Percentiles rank a stretch among this genome's conserved stretches.
Conservation (phyloP, 2,888 invertebrate genomes). For the Mesochorus sp. region DNA sequence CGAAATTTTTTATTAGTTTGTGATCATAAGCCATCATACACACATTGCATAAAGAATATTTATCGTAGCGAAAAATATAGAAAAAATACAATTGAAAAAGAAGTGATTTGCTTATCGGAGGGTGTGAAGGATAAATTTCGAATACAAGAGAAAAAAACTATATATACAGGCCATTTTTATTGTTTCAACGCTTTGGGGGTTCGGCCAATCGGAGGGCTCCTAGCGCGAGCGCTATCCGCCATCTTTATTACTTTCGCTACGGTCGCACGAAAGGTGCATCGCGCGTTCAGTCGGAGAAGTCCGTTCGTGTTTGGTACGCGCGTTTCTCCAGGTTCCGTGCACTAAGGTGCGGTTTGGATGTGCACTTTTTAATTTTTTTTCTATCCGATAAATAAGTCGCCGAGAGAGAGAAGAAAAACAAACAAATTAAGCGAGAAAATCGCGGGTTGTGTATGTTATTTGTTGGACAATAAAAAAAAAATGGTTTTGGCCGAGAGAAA, state of each 20-base stretch:
- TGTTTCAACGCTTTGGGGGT: conserved; percentile 34
- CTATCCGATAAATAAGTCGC: conserved; percentile 6
- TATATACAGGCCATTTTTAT: conserved; percentile 60
- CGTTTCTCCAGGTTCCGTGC: too few relatives aligned
- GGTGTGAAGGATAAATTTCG: conserved; percentile 53
- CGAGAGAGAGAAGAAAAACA: too few relatives aligned
- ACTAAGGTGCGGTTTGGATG: conserved; percentile 73
- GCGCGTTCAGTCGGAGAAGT: conserved; percentile 57
- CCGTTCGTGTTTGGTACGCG: conserved; percentile 65
- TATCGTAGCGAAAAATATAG: background rate
- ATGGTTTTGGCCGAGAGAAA: conserved; percentile 96
- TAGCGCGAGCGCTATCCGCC: conserved; percentile 63
- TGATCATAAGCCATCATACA: background rate
- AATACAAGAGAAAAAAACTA: conserved; percentile 41
- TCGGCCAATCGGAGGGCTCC: conserved; percentile 62
- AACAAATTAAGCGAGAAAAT: too few relatives aligned
- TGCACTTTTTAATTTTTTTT: conserved; percentile 26
- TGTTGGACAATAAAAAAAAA: conserved; percentile 72
- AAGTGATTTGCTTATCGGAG: background rate
- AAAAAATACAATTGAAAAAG: background rate
- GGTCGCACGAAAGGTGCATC: conserved; percentile 73
- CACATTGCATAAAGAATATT: background rate
- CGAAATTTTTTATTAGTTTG: conserved; percentile 17
- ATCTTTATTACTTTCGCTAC: conserved; percentile 78
- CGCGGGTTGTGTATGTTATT: conserved; percentile 39